These are phyloP conservation scores for Syndactyla subalaris DNA, from an alignment of 2,797 vertebrate genomes.

Conservation along the genomic window DNA sequence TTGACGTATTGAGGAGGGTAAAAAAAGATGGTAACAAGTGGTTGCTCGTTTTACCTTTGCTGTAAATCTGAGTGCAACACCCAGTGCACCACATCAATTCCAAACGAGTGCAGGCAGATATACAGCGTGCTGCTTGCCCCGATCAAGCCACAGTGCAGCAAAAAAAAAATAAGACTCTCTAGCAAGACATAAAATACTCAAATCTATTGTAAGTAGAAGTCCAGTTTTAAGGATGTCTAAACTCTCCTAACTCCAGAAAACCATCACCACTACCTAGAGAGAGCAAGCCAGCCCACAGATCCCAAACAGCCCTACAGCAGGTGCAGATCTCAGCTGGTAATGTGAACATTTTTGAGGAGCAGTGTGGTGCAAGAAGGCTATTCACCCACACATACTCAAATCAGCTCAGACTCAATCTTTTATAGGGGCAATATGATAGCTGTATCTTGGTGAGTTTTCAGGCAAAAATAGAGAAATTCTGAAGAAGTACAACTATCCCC, in stretches of 20 bases:
- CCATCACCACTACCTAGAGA: background rate
- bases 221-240: background rate
- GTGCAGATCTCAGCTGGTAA: background rate
- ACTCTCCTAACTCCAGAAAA: background rate
- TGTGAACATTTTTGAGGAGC: background rate
- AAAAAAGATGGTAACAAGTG: background rate
- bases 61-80: constrained; percentile 22
- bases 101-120: constrained; percentile 21
- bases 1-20: background rate
- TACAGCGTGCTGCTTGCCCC: background rate
- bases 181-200: background rate
- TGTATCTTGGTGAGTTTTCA: background rate
- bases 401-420: background rate
- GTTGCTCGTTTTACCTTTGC: constrained; percentile 23
- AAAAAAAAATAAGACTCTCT: background rate
- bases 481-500: background rate
- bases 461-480: background rate
- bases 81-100: background rate
- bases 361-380: background rate
- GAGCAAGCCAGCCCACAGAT: background rate
- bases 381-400: background rate
- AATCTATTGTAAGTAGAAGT: background rate
- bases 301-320: background rate
- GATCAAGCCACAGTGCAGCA: background rate
- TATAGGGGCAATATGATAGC: background rate